Conservation (phyloP, 1,140 invertebrate species). For the Brachionus asplanchnoidis region DNA sequence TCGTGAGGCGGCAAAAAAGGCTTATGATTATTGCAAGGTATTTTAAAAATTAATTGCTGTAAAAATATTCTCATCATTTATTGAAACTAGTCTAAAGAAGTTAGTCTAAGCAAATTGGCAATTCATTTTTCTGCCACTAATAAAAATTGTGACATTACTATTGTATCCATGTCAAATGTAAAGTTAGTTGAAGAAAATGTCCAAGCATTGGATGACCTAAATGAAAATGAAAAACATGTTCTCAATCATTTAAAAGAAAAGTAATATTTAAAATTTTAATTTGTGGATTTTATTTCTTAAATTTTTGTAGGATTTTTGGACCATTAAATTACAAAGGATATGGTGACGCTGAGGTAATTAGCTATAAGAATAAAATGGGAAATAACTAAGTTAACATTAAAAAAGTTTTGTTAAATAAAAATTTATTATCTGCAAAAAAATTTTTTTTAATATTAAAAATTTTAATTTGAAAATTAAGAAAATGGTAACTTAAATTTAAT, state of each 20-base stretch:
- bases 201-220: slow-evolving; percentile 45
- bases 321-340: slow-evolving; percentile 50
- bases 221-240: slow-evolving; percentile 47
- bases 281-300: slow-evolving; percentile 16
- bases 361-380: slow-evolving; percentile 45
- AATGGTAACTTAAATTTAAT: not conserved
- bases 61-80: not conserved
- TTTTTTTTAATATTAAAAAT: not conserved
- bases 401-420: not conserved
- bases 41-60: slow-evolving; percentile 53
- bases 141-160: not conserved
- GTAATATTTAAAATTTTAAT: slow-evolving; percentile 42
- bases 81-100: not conserved
- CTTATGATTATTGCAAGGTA: slow-evolving; percentile 52
- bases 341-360: slow-evolving; percentile 51
- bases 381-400: not conserved
- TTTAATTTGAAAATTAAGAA: not conserved
- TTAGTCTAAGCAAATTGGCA: not conserved
- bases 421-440: not conserved
- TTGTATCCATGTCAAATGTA: slow-evolving; percentile 43
- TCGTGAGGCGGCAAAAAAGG: slow-evolving; percentile 60
- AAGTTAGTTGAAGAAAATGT: slow-evolving; percentile 49
- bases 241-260: slow-evolving; percentile 49
- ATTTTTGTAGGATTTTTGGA: slow-evolving; percentile 48
- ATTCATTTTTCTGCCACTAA: not conserved